Base-by-base conservation (phyloP, 64 coral and sea anemone species). In the Montipora capricornis region DNA sequence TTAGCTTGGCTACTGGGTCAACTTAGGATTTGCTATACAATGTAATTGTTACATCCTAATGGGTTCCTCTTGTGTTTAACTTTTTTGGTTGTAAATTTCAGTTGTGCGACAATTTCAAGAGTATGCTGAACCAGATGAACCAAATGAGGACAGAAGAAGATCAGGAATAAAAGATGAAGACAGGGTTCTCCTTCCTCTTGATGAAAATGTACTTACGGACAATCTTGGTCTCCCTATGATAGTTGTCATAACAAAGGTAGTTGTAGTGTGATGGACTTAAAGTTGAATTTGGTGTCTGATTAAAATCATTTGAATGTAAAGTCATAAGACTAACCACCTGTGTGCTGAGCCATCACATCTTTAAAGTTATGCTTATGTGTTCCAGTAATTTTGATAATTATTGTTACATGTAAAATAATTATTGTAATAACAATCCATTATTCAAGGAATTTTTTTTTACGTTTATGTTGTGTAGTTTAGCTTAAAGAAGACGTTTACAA, bases 61-160 rank as follows among this genome's bases (percentile, higher is more conserved):
- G 20, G 17, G 68, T 20, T 20, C 5, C 68, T 24, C 3, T 15
- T 20, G 19, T 2, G 5, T 11, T 20, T 71, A 22, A 5, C 49
- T 78, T 14, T 78, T 82, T 62, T 66, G 53, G 78, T 79, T 81
- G 2, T 48, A 17, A 20, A 16, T 67, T 79, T 6, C 73, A 99
- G 97, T 99, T 89, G 95, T 91, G 69, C 83, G 82, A 77, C 97
- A 99, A 29, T 99, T 99, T 92, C 98, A 99, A 93, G 98, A 99
- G 75, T 99, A 99, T 44, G 20, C 76, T 2, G 98, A 99, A 66
- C 94, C 95, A 77, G 98, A 99, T 57, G 95, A 99, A 82, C 58
- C 89, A 12, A 73, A 73, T 1, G 95, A 99, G 5, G 96, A 99
- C 47, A 94, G 89, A 80, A 89, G 95, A 84, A 88, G 90, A 37